A percentile compares a stretch with the other conserved stretches of the same genome.
Evolutionary conservation across 1,140 invertebrate genomes (phyloP).

Genomic region (Drosophila lacertosa): DNA sequence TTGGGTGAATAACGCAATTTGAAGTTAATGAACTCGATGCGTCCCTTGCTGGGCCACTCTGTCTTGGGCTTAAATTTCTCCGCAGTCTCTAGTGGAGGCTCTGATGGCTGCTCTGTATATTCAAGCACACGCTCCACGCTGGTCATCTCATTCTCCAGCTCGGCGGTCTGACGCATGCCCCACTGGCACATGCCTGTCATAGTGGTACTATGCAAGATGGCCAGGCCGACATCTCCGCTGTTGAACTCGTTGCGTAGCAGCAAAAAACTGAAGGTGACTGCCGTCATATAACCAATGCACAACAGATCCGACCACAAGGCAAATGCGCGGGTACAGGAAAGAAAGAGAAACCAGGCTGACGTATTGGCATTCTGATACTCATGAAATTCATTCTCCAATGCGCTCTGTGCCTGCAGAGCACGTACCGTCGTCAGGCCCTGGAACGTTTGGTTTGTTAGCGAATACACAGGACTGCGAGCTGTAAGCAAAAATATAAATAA

Average conservation of each 20-base stretch:
- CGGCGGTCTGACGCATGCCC: slow-evolving; percentile 94
- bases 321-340: slow-evolving; percentile 88
- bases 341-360: slow-evolving; percentile 89
- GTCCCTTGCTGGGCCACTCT: slow-evolving; percentile 90
- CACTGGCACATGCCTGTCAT: slow-evolving; percentile 93
- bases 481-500: background rate
- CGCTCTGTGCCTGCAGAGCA: slow-evolving; percentile 87
- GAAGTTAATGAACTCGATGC: slow-evolving; percentile 88
- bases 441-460: slow-evolving; percentile 90
- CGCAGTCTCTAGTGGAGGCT: slow-evolving; percentile 85
- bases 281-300: slow-evolving; percentile 88
- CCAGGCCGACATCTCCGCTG: slow-evolving; percentile 91
- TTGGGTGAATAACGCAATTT: slow-evolving; percentile 84
- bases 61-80: slow-evolving; percentile 85
- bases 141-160: slow-evolving; percentile 95
- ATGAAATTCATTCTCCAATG: slow-evolving; percentile 88
- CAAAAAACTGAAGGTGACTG: slow-evolving; percentile 86
- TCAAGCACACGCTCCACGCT: slow-evolving; percentile 90
- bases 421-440: slow-evolving; percentile 93
- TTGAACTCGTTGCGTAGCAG: slow-evolving; percentile 84
- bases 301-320: slow-evolving; percentile 87
- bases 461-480: slow-evolving; percentile 89
- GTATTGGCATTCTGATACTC: slow-evolving; percentile 90
- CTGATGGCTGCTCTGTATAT: slow-evolving; percentile 85
- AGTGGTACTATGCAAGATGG: slow-evolving; percentile 91